A percentile compares a stretch with the other conserved stretches of the same genome.
These are phyloP conservation scores for Lepidothrix coronata DNA, from an alignment of 2,113 vertebrate genomes.

Conservation along the genomic window DNA sequence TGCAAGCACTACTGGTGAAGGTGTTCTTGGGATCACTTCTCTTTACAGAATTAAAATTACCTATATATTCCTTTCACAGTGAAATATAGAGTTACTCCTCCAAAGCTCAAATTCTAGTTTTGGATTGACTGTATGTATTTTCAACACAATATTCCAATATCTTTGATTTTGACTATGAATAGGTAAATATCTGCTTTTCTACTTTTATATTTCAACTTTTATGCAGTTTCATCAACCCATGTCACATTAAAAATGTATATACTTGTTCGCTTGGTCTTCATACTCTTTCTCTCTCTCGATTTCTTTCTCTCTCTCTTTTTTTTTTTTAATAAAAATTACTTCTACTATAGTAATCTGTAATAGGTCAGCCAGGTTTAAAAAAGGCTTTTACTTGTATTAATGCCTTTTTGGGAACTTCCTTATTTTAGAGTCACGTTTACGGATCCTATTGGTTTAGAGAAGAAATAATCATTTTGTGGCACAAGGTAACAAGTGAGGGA, in stretches of 20 bases:
- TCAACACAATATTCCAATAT: neutral
- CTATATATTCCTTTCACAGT: neutral
- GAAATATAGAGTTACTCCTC: neutral
- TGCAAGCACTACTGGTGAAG: neutral
- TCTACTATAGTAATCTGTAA: neutral
- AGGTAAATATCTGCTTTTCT: neutral
- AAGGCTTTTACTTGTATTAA: neutral
- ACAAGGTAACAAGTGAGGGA: neutral
- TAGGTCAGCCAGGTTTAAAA: neutral
- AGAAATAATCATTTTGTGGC: neutral
- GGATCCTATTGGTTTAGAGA: neutral
- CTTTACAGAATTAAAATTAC: neutral
- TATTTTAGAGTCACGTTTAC: neutral
- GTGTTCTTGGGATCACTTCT: neutral
- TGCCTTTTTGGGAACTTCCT: neutral
- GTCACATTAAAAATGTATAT: neutral
- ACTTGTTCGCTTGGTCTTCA: neutral
- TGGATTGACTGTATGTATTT: neutral
- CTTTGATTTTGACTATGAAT: neutral
- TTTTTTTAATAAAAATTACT: neutral
- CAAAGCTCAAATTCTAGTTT: neutral
- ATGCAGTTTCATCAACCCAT: neutral
- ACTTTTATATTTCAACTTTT: neutral
- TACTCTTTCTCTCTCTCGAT: accelerated
- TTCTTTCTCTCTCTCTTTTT: neutral